Evolutionary conservation across 2,888 invertebrate species (phyloP).

Genomic region (Cabera pusaria): DNA sequence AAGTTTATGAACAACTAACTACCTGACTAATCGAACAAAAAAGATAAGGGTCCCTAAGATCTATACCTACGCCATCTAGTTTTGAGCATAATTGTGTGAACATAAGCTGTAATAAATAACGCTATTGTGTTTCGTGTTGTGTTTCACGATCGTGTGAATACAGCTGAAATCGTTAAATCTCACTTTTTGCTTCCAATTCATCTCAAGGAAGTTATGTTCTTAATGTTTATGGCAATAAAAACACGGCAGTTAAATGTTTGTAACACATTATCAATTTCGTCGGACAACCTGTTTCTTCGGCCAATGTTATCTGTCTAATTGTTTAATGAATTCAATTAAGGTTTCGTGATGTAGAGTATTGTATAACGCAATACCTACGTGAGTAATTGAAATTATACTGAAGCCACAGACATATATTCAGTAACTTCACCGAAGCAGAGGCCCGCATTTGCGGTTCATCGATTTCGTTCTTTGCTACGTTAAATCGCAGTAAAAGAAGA

Average conservation of each 20-base stretch:
- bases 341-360: slow-evolving; percentile 56
- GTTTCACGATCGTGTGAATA: slow-evolving; percentile 43
- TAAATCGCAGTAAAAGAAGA: slow-evolving; percentile 62
- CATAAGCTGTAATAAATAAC: slow-evolving; percentile 33
- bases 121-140: slow-evolving; percentile 44
- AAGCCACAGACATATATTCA: too few relatives aligned
- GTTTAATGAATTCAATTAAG: slow-evolving; percentile 41
- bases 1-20: too few relatives aligned
- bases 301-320: slow-evolving; percentile 46
- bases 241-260: slow-evolving; percentile 22
- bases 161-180: slow-evolving; percentile 37
- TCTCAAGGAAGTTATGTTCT: slow-evolving; percentile 38
- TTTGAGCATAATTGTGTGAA: slow-evolving; percentile 49
- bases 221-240: slow-evolving; percentile 34
- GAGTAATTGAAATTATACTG: slow-evolving; percentile 69
- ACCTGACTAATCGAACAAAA: too few relatives aligned
- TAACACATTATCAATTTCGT: slow-evolving; percentile 26
- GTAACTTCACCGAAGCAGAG: too few relatives aligned
- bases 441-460: slow-evolving; percentile 62
- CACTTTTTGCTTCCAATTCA: slow-evolving; percentile 35
- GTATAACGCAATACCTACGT: slow-evolving; percentile 51
- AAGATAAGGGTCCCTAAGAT: slow-evolving; percentile 7
- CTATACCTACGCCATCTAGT: too few relatives aligned
- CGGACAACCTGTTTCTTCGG: slow-evolving; percentile 18
- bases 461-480: slow-evolving; percentile 56